Conservation (phyloP, 2,113 vertebrate genomes). For the Aphyosemion australe region DNA sequence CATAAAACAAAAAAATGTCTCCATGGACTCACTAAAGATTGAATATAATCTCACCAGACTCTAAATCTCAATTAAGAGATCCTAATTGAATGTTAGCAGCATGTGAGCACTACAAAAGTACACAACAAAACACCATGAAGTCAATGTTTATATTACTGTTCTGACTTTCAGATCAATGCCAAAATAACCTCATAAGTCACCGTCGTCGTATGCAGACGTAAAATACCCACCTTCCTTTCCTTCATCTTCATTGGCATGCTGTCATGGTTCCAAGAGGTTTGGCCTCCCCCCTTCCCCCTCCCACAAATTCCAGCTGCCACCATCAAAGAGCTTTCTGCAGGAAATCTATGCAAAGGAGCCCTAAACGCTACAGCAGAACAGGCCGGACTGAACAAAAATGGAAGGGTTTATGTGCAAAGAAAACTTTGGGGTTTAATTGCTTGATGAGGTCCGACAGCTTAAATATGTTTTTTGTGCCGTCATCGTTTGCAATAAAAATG, state of each 20-base stretch:
- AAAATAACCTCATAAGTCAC: conserved; percentile 38
- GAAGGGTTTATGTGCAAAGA: neutral
- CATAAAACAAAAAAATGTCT: conserved; percentile 3
- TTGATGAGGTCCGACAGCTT: too few species aligned
- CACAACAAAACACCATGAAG: neutral
- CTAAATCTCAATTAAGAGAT: neutral
- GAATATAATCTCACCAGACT: neutral
- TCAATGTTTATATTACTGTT: conserved; percentile 18
- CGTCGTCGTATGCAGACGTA: conserved; percentile 31
- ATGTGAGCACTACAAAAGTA: too few species aligned
- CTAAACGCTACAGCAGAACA: conserved; percentile 7
- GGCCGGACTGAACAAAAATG: neutral
- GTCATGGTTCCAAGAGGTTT: conserved; percentile 59
- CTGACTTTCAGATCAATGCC: conserved; percentile 22
- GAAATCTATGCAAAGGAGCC: conserved; percentile 23
- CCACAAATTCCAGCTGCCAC: conserved; percentile 67
- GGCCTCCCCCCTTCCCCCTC: conserved; percentile 49
- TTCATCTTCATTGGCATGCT: conserved; percentile 51
- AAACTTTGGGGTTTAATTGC: neutral
- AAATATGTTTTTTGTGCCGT: neutral
- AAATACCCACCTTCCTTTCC: conserved; percentile 38
- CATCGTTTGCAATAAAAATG: too few species aligned
- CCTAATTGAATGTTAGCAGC: neutral
- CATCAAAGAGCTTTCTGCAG: conserved; percentile 60
- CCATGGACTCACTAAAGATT: neutral